These are phyloP conservation scores for Pipra filicauda DNA, from an alignment of 2,113 vertebrate species.

Conservation along the genomic window DNA sequence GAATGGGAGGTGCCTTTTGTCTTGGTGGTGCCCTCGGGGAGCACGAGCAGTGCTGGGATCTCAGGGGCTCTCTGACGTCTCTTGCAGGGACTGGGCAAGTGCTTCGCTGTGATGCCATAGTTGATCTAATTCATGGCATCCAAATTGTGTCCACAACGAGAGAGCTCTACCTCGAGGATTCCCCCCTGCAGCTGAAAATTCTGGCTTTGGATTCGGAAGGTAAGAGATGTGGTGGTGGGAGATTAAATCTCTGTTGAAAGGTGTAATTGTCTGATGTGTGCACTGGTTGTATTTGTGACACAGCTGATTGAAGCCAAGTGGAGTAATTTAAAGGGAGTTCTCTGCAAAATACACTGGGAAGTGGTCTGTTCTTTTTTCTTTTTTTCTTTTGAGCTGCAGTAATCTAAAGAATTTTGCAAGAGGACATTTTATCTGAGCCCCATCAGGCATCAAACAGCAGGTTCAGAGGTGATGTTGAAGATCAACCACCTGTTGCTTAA, in stretches of 20 bases:
- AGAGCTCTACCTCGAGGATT: conserved; percentile 95
- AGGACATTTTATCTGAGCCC: neutral
- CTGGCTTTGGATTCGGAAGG: conserved; percentile 95
- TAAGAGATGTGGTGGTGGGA: conserved; percentile 28
- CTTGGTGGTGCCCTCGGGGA: neutral
- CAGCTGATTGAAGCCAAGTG: neutral
- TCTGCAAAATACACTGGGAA: neutral
- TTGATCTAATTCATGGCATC: conserved; percentile 89
- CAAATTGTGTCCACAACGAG: conserved; percentile 94
- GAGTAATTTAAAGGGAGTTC: neutral
- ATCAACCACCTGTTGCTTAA: neutral
- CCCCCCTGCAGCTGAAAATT: conserved; percentile 88
- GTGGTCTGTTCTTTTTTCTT: neutral
- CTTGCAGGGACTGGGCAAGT: conserved; percentile 88
- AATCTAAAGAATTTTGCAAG: neutral
- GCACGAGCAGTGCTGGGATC: neutral
- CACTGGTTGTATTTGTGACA: neutral
- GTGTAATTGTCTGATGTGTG: neutral
- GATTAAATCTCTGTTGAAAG: neutral
- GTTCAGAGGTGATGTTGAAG: neutral
- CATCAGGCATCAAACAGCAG: neutral
- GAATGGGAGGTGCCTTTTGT: neutral
- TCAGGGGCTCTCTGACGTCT: neutral
- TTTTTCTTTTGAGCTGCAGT: neutral
- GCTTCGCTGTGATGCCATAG: conserved; percentile 92